Base-by-base conservation (phyloP, 2,113 vertebrate species). In the Jaculus jaculus region DNA sequence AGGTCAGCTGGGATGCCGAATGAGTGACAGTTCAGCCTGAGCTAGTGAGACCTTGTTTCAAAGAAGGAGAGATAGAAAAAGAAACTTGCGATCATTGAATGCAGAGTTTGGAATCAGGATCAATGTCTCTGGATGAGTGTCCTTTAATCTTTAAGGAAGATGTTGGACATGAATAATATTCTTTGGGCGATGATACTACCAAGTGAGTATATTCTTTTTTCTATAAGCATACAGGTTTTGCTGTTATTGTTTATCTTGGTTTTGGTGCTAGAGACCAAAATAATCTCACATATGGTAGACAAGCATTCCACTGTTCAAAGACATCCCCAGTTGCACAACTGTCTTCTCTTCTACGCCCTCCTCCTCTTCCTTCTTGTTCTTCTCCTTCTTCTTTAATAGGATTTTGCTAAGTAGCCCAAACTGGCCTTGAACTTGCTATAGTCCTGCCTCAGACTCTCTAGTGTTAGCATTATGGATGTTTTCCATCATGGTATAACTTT, bases 241-340 rank as follows among this genome's bases (percentile, higher is more conserved):
- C 5, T 39, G n/a, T 32, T 73, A 61, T 61, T 61, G 58, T 60
- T 60, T 23, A 47, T 23, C 3, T 26, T 51, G 65, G 12, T 9
- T 75, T n/a, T 63, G 21, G 21, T 63, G 30, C 42, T 47, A 21
- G 15, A 9, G 58, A 63, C 16, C 7, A 47, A 63, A 42, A 2
- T 21, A 11, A 65, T 23, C 63, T 83, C 18, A 23, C 28, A 39
- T 4, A 32, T 39, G 26, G 24, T 73, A 42, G 69, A 20, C 34
- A 61, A 61, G 18, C 51, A 60, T 6, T 39, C 3, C 39, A 34
- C 47, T 10, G 7, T 3, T 72, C 10, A 28, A 34, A 10, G 60
- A 21, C 24, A 23, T 60, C 30, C 39, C 21, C n/a, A 10, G 23
- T 13, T 18, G 96, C 95, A 97, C 95, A 97, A 97, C 85, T 93